These are phyloP conservation scores for Margarornis squamiger DNA, from an alignment of 2,797 vertebrate genomes.

Conservation along the genomic window DNA sequence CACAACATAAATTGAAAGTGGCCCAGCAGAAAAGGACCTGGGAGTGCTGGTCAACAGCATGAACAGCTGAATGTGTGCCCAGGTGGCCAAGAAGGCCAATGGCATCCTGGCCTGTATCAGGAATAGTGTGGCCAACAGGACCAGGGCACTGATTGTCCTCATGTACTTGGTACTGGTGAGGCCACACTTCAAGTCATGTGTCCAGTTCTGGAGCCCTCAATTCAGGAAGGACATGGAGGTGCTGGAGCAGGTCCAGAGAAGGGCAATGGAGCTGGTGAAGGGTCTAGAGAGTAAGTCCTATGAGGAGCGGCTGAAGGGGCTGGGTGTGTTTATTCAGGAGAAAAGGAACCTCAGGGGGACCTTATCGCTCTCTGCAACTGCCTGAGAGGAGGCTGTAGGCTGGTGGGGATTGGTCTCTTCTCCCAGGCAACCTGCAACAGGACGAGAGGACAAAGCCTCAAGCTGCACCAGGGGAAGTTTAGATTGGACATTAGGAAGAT, in stretches of 20 bases:
- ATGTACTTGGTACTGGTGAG: rapidly evolving
- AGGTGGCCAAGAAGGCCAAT: background rate
- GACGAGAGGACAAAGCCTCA: background rate
- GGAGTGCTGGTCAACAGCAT: rapidly evolving
- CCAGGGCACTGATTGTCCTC: rapidly evolving
- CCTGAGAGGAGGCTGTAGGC: background rate
- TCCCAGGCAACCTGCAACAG: background rate
- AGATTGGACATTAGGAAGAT: background rate
- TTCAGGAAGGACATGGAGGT: background rate
- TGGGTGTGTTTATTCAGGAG: background rate
- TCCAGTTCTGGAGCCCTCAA: background rate
- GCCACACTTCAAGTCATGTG: background rate
- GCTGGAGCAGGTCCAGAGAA: background rate
- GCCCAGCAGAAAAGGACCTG: background rate
- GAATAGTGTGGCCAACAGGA: background rate
- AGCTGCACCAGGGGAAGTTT: background rate
- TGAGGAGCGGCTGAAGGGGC: background rate
- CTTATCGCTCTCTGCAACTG: background rate
- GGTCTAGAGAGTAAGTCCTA: background rate
- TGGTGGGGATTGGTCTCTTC: background rate
- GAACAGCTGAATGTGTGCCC: background rate
- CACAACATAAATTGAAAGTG: background rate
- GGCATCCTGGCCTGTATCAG: background rate
- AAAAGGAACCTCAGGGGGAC: background rate
- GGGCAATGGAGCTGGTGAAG: background rate